phyloP scores from a whole-genome alignment of 2,113 vertebrate genomes.

The Sprattus sprattus region DNA sequence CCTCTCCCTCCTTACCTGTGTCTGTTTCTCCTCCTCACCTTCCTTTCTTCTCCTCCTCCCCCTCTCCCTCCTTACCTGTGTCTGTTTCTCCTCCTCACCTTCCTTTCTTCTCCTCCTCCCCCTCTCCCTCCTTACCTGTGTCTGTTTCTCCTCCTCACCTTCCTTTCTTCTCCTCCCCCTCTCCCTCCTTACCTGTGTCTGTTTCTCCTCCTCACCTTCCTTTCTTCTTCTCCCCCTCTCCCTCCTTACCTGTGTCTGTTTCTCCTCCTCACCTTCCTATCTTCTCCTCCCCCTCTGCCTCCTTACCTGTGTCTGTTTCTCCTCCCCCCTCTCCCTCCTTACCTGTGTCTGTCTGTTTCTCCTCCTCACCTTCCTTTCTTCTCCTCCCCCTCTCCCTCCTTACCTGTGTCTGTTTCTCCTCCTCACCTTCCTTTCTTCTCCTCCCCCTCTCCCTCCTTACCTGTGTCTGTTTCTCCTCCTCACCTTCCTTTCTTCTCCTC shows the following conservation, averaged over 20 bases:
- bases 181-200: neutral
- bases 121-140: neutral
- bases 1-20: neutral
- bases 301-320: too few relatives aligned
- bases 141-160: neutral
- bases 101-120: neutral
- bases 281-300: too few relatives aligned
- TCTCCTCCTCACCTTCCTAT: too few relatives aligned
- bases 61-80: neutral
- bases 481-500: constrained; percentile 4
- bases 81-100: neutral
- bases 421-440: constrained; percentile 11
- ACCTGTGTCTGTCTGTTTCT: neutral
- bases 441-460: too few relatives aligned
- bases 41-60: neutral
- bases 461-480: neutral
- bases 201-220: neutral
- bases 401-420: neutral
- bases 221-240: neutral
- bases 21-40: neutral
- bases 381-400: neutral
- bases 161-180: neutral
- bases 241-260: neutral
- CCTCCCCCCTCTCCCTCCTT: too few relatives aligned
- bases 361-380: constrained; percentile 1